These are phyloP conservation scores for Acrocephalus kingi DNA, from an alignment of 2,113 vertebrate genomes.

Conservation along the genomic window DNA sequence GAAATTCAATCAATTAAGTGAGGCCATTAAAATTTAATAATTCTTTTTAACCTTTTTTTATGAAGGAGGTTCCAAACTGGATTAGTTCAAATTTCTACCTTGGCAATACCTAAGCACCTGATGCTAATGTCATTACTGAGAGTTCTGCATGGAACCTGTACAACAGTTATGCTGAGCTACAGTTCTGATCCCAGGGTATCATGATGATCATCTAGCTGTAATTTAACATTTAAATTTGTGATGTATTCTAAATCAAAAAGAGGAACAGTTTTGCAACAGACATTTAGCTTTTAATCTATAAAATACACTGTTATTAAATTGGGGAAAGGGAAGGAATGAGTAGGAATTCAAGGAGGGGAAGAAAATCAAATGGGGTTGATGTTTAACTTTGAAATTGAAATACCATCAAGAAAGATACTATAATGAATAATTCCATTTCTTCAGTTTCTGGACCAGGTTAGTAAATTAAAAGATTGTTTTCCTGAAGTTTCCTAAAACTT, in stretches of 20 bases:
- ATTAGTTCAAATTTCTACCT: background rate
- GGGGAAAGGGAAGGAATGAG: background rate
- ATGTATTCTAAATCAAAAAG: background rate
- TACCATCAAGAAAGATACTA: background rate
- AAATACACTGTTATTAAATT: background rate
- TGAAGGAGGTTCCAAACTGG: background rate
- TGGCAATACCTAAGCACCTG: background rate
- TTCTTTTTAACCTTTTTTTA: background rate
- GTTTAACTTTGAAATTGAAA: background rate
- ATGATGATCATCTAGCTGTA: background rate
- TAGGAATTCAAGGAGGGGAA: background rate
- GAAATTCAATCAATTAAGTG: background rate
- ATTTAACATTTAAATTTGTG: background rate
- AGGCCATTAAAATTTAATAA: background rate
- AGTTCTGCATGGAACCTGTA: background rate
- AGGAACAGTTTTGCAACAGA: background rate
- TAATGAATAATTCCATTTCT: background rate
- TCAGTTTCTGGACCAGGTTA: background rate
- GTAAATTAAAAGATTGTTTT: background rate
- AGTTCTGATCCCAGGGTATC: background rate
- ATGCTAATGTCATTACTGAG: background rate
- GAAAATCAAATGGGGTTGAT: background rate
- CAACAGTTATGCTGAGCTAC: background rate
- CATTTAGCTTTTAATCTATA: background rate
- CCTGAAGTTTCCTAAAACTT: background rate